Percentiles rank a stretch among this genome's conserved stretches.
Conservation (phyloP, 1,140 invertebrate species). For the Drosophila cardini region DNA sequence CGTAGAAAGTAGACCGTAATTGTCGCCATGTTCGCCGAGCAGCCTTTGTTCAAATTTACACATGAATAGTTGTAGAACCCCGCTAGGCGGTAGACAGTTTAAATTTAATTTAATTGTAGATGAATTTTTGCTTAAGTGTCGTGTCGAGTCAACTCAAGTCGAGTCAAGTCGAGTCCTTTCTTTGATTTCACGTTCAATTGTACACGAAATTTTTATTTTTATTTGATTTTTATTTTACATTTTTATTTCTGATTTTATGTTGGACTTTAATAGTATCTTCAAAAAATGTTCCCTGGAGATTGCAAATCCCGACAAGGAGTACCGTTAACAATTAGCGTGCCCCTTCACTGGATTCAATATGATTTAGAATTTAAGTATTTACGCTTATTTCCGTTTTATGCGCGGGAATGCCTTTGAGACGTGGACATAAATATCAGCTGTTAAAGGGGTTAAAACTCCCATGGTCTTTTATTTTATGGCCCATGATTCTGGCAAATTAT, state of each 20-base stretch:
- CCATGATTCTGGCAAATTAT: slow-evolving; percentile 72
- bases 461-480: slow-evolving; percentile 61
- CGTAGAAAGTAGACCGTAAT: slow-evolving; percentile 55
- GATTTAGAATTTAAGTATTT: slow-evolving; percentile 48
- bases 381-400: slow-evolving; percentile 28
- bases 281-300: slow-evolving; percentile 25
- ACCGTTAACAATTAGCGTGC: slow-evolving; percentile 56
- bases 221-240: slow-evolving; percentile 76
- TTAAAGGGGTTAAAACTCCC: slow-evolving; percentile 50
- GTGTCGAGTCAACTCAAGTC: neutral
- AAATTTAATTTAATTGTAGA: slow-evolving; percentile 78
- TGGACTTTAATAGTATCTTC: slow-evolving; percentile 14
- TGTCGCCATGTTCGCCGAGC: slow-evolving; percentile 61
- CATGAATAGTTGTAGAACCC: slow-evolving; percentile 72
- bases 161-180: slow-evolving; percentile 27
- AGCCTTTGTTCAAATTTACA: slow-evolving; percentile 67
- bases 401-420: neutral
- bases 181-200: slow-evolving; percentile 70
- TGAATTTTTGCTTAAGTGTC: slow-evolving; percentile 50
- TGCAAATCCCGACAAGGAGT: neutral
- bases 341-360: slow-evolving; percentile 34
- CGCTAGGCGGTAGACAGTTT: slow-evolving; percentile 28
- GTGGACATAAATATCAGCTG: slow-evolving; percentile 10
- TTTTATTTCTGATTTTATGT: slow-evolving; percentile 55
- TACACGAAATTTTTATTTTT: slow-evolving; percentile 66